Evolutionary conservation across 1,140 invertebrate genomes (phyloP).

Genomic region (Rhyzopertha dominica): DNA sequence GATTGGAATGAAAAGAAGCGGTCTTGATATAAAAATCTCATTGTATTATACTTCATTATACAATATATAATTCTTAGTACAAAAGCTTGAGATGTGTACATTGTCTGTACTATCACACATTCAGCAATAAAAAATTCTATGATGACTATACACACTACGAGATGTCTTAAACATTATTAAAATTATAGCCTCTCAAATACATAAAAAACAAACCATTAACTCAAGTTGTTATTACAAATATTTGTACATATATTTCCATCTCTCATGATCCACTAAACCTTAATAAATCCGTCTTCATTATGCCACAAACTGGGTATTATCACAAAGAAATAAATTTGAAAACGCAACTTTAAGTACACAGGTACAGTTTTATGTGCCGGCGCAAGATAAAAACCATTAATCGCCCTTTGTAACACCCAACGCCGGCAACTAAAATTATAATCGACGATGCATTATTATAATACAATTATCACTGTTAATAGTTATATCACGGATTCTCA

Average conservation of each 20-base stretch:
- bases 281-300: constrained; percentile 14
- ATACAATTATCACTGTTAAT: constrained; percentile 31
- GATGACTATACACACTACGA: not conserved
- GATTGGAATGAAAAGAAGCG: no score
- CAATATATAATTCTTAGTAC: no score
- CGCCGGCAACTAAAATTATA: no score
- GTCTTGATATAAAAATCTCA: no score
- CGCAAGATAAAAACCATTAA: not conserved
- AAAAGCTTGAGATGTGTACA: constrained; percentile 33
- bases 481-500: constrained; percentile 27
- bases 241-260: constrained; percentile 26
- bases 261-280: constrained; percentile 5
- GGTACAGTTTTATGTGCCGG: constrained; percentile 20
- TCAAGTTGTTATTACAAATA: constrained; percentile 19
- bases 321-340: constrained; percentile 19
- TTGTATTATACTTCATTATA: no score
- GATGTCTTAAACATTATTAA: not conserved
- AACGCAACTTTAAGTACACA: constrained; percentile 29
- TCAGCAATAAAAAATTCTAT: not conserved
- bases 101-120: constrained; percentile 28
- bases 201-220: not conserved
- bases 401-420: no score
- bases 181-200: not conserved
- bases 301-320: constrained; percentile 23
- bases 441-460: constrained; percentile 34